Evolutionary conservation across 2,797 vertebrate genomes (phyloP).

Genomic region (Scomberomorus guttatus): DNA sequence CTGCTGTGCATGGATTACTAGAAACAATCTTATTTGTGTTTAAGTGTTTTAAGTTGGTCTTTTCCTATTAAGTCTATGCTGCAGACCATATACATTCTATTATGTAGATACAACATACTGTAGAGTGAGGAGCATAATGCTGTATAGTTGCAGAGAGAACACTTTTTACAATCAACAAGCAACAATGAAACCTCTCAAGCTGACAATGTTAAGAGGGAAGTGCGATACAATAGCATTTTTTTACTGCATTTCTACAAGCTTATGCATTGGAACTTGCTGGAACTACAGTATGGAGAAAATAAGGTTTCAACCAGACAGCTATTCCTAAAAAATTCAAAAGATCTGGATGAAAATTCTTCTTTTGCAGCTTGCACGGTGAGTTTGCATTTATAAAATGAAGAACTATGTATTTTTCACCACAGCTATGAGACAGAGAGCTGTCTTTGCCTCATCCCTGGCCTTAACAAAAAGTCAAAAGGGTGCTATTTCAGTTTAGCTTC

Average conservation of each 20-base stretch:
- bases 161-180: too few species aligned
- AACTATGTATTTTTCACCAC: not conserved
- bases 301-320: too few species aligned
- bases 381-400: slow-evolving; percentile 21
- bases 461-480: slow-evolving; percentile 35
- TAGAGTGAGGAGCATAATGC: too few species aligned
- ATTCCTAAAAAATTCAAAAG: not conserved
- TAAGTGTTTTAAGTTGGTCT: too few species aligned
- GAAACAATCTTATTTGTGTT: too few species aligned
- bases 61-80: too few species aligned
- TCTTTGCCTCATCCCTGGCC: slow-evolving; percentile 10
- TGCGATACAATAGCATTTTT: not conserved
- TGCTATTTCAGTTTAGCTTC: slow-evolving; percentile 32
- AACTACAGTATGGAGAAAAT: too few species aligned
- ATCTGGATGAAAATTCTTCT: not conserved
- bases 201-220: not conserved
- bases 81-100: too few species aligned
- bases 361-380: not conserved
- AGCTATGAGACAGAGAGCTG: not conserved
- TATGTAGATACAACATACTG: too few species aligned
- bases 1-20: too few species aligned
- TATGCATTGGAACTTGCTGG: slow-evolving; percentile 4
- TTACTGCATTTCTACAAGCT: not conserved
- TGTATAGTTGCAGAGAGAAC: too few species aligned
- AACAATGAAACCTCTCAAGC: not conserved